Percentiles rank a stretch among this genome's conserved stretches.
Evolutionary conservation across 2,888 invertebrate genomes (phyloP).

Genomic region (Eubasilissa splendida): DNA sequence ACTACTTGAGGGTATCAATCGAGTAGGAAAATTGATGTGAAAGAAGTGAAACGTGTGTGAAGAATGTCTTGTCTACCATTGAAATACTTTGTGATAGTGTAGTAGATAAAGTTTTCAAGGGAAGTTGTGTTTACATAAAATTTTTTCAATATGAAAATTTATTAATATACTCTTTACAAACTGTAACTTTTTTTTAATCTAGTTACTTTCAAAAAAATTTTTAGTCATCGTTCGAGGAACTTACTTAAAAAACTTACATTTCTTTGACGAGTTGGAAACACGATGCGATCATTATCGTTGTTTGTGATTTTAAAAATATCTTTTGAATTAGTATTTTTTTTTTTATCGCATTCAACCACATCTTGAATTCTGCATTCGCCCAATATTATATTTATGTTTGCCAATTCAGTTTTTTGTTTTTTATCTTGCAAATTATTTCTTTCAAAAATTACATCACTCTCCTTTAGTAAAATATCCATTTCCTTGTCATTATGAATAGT

Average conservation of each 20-base stretch:
- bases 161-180: too few relatives aligned
- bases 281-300: not conserved
- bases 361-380: conserved; percentile 9
- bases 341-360: not conserved
- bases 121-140: too few relatives aligned
- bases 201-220: too few relatives aligned
- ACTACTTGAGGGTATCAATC: too few relatives aligned
- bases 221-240: not conserved
- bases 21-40: too few relatives aligned
- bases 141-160: too few relatives aligned
- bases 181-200: too few relatives aligned
- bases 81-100: too few relatives aligned
- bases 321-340: not conserved
- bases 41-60: too few relatives aligned
- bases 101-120: too few relatives aligned
- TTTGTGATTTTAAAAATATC: not conserved
- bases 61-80: too few relatives aligned
- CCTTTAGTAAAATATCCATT: not conserved
- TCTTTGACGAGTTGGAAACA: not conserved
- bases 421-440: not conserved
- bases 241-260: not conserved
- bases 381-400: conserved; percentile 3
- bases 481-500: not conserved
- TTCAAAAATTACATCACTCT: not conserved
- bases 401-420: conserved; percentile 13